Evolutionary conservation across 2,797 vertebrate genomes (phyloP), one percentile per base, ranked within the genome.

Genomic region (Basileuterus tristriatus): DNA sequence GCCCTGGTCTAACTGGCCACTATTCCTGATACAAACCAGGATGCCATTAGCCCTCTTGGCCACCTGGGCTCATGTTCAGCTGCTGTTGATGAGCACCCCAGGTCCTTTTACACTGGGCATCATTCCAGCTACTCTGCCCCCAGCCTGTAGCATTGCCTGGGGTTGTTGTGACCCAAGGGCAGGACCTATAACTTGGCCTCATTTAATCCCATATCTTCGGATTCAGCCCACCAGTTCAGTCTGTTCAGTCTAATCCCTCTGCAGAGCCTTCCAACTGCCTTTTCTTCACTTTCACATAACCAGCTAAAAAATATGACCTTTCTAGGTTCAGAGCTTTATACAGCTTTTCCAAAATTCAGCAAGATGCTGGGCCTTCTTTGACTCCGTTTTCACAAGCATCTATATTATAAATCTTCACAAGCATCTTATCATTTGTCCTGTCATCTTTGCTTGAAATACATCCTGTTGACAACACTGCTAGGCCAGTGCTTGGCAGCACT

Each of bases 71-170:
- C 23, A 3, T 9, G 19, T n/a, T 64, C 50, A 37, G 37, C 27
- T 11, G 7, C 23, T 44, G 23, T 21, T 10, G 2, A 21, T 1
- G 3, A 44, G 13, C 22, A 37, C 2, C 8, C 12, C 32, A 50
- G 36, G 8, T 43, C 13, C 11, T 58, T 43, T 50, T 56, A 50
- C 27, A 50, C 4, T 6, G 8, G n/a, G 5, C 6, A 18, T 11
- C 22, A 19, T 58, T 50, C 13, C 50, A 71, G 32, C 7, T 16
- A 9, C 13, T 29, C 22, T n/a, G 14, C 5, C 11, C 5, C 44
- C 27, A 37, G 29, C 7, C 37, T 37, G 20, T 7, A 20, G 19
- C n/a, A 2, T 8, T 58, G 22, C 23, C 11, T 44, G 37, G 19
- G 8, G 16, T 9, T 36, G 4, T 2, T 64, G 59, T 44, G 20